Percentiles rank a stretch among this genome's conserved stretches.
Conservation (phyloP, 1,140 invertebrate genomes). For the Propsilocerus akamusi region DNA sequence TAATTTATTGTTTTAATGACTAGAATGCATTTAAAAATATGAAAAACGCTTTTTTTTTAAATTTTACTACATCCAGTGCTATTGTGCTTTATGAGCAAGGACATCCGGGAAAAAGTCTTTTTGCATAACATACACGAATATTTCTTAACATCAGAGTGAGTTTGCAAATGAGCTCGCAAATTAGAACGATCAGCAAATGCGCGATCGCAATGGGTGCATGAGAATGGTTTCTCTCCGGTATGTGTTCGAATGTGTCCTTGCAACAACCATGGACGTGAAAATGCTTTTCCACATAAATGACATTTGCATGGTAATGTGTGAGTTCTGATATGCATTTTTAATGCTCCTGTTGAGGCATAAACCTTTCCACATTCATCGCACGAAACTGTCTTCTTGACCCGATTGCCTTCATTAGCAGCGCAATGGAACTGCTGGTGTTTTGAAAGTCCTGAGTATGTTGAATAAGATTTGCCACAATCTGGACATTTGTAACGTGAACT, state of each 20-base stretch:
- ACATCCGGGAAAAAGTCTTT: constrained; percentile 97
- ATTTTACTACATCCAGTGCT: constrained; percentile 88
- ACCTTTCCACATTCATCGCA: constrained; percentile 95
- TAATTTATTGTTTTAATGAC: no score
- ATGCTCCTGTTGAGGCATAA: constrained; percentile 83
- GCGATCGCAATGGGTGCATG: constrained; percentile 82
- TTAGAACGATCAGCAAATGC: constrained; percentile 96
- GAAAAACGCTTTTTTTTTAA: no score
- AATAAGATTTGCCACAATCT: constrained; percentile 89
- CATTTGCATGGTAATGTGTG: constrained; percentile 97
- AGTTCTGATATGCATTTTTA: constrained; percentile 98
- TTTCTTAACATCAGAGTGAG: constrained; percentile 94
- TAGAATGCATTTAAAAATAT: no score
- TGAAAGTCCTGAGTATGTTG: constrained; percentile 86
- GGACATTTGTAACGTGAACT: constrained; percentile 69
- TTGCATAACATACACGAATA: constrained; percentile 84
- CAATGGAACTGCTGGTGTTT: constrained; percentile 96
- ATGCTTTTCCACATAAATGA: constrained; percentile 89
- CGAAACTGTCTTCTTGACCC: constrained; percentile 78
- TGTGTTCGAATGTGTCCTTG: constrained; percentile 90
- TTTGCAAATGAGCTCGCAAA: constrained; percentile 88
- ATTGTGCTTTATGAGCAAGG: constrained; percentile 79
- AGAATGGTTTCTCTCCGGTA: constrained; percentile 94
- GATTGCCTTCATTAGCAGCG: constrained; percentile 57
- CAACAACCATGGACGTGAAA: constrained; percentile 89